Evolutionary conservation across 1,140 invertebrate genomes (phyloP).

Genomic region (Coenobita brevimanus): DNA sequence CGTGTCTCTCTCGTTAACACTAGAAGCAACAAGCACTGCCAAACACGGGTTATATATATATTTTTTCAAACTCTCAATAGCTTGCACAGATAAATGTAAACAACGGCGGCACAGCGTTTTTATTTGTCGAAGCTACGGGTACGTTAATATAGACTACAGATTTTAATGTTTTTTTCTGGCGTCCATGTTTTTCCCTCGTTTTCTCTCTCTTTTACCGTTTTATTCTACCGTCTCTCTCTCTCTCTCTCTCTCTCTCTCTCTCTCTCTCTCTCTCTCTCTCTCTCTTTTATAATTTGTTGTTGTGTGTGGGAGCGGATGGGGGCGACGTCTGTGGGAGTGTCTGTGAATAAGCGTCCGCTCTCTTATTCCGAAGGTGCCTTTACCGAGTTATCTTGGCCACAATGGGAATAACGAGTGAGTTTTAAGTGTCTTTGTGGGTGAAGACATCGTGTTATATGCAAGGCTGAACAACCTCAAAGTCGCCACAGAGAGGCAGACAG

Average conservation of each 20-base stretch:
- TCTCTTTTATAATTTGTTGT: not conserved
- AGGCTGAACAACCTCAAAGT: conserved; percentile 52
- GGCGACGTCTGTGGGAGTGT: not conserved
- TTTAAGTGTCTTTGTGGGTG: conserved; percentile 57
- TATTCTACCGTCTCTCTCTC: not conserved
- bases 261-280: not conserved
- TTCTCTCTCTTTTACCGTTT: not conserved
- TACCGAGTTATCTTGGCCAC: conserved; percentile 35
- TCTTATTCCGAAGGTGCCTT: not conserved
- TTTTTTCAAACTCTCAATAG: no score
- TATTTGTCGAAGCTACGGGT: no score
- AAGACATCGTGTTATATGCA: conserved; percentile 43
- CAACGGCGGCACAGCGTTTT: not conserved
- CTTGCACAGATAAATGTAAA: not conserved
- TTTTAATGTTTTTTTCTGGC: not conserved
- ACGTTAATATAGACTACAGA: not conserved
- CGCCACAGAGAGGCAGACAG: no score
- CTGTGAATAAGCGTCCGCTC: conserved; percentile 1
- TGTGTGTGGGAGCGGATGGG: not conserved
- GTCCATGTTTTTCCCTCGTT: not conserved
- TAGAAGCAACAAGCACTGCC: no score
- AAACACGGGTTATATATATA: no score
- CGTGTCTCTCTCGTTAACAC: no score
- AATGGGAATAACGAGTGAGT: conserved; percentile 60
- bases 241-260: not conserved